Evolutionary conservation across 2,888 invertebrate genomes (phyloP).

Genomic region (Aproaerema taeniolella): DNA sequence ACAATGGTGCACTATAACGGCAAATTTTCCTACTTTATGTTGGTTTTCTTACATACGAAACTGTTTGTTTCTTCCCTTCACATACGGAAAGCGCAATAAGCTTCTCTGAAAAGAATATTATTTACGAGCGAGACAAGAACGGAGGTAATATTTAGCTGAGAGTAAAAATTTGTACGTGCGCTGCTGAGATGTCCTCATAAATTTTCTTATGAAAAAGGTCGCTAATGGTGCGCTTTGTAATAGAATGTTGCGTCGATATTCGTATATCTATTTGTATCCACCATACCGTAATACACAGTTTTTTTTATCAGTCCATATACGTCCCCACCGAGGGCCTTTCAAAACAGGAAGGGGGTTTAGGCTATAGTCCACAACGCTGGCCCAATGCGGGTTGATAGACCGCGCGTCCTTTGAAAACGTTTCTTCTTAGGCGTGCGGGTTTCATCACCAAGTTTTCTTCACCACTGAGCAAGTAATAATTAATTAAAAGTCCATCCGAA

Average conservation of each 20-base stretch:
- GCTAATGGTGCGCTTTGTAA: slow-evolving; percentile 52
- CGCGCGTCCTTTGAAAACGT: too few species aligned
- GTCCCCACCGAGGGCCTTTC: too few species aligned
- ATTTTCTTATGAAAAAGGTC: slow-evolving; percentile 59
- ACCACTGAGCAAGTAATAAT: too few species aligned
- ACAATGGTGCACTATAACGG: slow-evolving; percentile 52
- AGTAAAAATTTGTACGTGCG: slow-evolving; percentile 64
- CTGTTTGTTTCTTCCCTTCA: slow-evolving; percentile 58
- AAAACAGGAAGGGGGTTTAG: too few species aligned
- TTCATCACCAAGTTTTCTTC: too few species aligned
- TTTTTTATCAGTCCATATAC: too few species aligned
- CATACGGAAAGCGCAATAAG: slow-evolving; percentile 55
- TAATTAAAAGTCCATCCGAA: too few species aligned
- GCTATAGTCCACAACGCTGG: too few species aligned
- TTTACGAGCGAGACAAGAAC: slow-evolving; percentile 59
- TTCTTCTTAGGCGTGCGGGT: too few species aligned
- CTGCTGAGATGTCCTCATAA: slow-evolving; percentile 55
- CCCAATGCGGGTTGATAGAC: too few species aligned
- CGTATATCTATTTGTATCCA: too few species aligned
- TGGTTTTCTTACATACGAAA: slow-evolving; percentile 40
- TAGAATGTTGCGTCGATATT: slow-evolving; percentile 7
- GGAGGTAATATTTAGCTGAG: slow-evolving; percentile 59
- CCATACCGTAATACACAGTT: too few species aligned
- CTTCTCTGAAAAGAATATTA: slow-evolving; percentile 68
- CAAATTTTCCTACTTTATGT: slow-evolving; percentile 45